Conservation (phyloP, 2,113 vertebrate species). For the Microtus montanus region DNA sequence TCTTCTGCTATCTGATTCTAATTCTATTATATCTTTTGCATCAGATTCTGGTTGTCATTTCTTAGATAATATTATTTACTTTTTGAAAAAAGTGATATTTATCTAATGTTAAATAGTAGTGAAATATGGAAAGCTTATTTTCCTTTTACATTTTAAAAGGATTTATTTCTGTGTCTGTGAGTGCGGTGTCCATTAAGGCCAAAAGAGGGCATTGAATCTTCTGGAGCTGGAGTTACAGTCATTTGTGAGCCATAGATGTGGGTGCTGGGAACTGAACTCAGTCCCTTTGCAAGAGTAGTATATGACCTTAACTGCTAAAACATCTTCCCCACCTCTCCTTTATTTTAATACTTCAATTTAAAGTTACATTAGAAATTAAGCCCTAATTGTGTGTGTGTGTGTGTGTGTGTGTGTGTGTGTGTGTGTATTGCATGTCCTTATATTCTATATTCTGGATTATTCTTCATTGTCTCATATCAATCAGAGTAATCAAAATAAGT, state of each 20-base stretch:
- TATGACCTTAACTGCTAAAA: not conserved
- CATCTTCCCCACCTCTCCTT: not conserved
- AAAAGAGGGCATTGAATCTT: not conserved
- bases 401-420: too few relatives aligned
- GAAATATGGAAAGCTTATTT: not conserved
- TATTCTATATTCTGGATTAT: not conserved
- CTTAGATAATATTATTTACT: slow-evolving; percentile 19
- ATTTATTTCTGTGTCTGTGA: not conserved
- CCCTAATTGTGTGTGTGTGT: not conserved
- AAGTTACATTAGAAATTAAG: slow-evolving; percentile 23
- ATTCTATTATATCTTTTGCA: slow-evolving; percentile 35
- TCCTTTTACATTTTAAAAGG: not conserved
- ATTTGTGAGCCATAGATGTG: not conserved
- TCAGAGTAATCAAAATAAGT: slow-evolving; percentile 27
- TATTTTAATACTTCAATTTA: slow-evolving; percentile 8
- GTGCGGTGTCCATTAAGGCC: too few relatives aligned
- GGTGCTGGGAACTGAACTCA: not conserved
- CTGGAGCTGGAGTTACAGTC: not conserved
- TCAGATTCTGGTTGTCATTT: slow-evolving; percentile 11
- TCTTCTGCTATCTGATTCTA: slow-evolving; percentile 1
- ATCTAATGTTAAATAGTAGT: not conserved
- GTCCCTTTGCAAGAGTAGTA: not conserved
- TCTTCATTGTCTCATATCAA: not conserved
- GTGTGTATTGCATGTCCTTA: not conserved
- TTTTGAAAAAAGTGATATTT: not conserved